These are phyloP conservation scores for Lysiphlebus fabarum DNA, from an alignment of 1,140 invertebrate genomes.

Conservation along the genomic window DNA sequence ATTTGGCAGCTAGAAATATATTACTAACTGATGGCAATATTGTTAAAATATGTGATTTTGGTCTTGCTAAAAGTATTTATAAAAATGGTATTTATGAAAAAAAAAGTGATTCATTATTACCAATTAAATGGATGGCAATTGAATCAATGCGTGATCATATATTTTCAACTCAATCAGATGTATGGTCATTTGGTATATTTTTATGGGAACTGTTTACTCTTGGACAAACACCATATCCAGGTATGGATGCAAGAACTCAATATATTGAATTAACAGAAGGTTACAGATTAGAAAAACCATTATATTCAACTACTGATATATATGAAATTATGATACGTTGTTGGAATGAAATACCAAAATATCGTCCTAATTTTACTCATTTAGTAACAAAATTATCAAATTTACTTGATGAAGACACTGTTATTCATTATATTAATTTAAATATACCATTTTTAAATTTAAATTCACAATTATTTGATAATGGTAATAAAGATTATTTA, in stretches of 20 bases:
- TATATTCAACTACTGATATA: constrained; percentile 72
- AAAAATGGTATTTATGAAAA: constrained; percentile 92
- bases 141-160: constrained; percentile 76
- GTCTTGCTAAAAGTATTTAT: constrained; percentile 89
- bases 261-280: constrained; percentile 76
- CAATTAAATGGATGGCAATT: constrained; percentile 81
- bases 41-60: constrained; percentile 96
- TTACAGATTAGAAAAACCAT: constrained; percentile 82
- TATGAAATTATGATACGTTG: constrained; percentile 81
- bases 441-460: constrained; percentile 74
- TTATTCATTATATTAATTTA: constrained; percentile 82
- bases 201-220: constrained; percentile 93
- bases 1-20: constrained; percentile 94
- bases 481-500: constrained; percentile 68
- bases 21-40: constrained; percentile 85
- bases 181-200: constrained; percentile 92
- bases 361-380: constrained; percentile 74
- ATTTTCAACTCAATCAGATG: constrained; percentile 85
- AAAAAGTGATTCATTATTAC: constrained; percentile 74
- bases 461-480: constrained; percentile 59
- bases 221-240: constrained; percentile 83
- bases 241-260: constrained; percentile 71
- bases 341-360: constrained; percentile 75
- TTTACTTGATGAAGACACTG: constrained; percentile 77
- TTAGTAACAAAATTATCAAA: constrained; percentile 72